Evolutionary conservation across 2,797 vertebrate species (phyloP), one percentile per base, ranked within the genome.

Genomic region (Eurystomus glaucurus): DNA sequence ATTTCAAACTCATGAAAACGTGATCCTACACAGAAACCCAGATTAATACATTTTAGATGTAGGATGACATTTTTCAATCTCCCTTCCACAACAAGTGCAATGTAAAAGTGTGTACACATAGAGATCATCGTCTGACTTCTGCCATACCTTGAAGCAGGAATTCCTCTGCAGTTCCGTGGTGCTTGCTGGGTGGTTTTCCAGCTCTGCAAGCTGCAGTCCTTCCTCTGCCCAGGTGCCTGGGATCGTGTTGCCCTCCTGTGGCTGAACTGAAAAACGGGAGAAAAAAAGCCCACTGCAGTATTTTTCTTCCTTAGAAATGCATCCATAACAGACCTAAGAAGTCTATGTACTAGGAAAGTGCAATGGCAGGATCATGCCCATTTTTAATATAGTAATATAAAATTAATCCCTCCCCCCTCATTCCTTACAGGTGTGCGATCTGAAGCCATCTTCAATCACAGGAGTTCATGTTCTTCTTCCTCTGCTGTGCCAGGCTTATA

Each of bases 181-280:
- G 10, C 35, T 22, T 2, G 45, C 54, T 25, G 35, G 6, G 43
- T 3, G 45, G 1, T 14, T 81, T 4, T 21, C 16, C 0, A 0
- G 10, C 3, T 11, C 65, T 4, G 39, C 64, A 19, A 58, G 58
- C 43, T 29, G 37, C 4, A 6, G 54, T 0, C 35, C 46, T 70
- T 23, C 65, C 39, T 55, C 45, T 35, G 62, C 37, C 46, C 3
- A 2, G 20, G 18, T 48, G 51, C 10, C 51, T 77, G 92, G 61
- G 60, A 66, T 74, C 86, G 14, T 41, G 68, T 83, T 83, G 95
- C 97, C 96, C 93, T 90, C 97, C 86, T 72, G 96, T 66, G 97
- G 96, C 68, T 75, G 17, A 95, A 87, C 25, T 65, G 75, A 29
- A 88, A 95, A 96, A 64, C 5, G 2, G 2, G 23, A 2, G 14